A percentile compares a stretch with the other conserved stretches of the same genome.
phyloP scores from a whole-genome alignment of 2,888 invertebrate genomes.

The Epistrophella euchroma region DNA sequence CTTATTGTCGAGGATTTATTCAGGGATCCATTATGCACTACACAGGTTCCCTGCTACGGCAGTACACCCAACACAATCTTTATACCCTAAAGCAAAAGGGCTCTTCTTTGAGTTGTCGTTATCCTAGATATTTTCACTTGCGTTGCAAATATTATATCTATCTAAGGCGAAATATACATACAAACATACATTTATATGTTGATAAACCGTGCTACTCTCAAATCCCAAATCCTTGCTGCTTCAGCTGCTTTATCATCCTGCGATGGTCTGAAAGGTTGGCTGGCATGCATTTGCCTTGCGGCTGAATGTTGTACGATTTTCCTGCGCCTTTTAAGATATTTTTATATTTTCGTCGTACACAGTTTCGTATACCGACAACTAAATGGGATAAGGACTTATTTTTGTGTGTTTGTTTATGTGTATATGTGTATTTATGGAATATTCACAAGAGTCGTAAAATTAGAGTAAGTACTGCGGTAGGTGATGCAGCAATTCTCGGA shows the following conservation, averaged over 20 bases:
- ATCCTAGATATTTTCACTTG: constrained; percentile 63
- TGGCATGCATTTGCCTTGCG: constrained; percentile 58
- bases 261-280: constrained; percentile 18
- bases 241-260: constrained; percentile 22
- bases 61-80: constrained; percentile 21
- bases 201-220: constrained; percentile 39
- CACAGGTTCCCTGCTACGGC: not conserved
- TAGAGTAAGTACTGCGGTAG: constrained; percentile 76
- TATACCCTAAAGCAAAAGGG: constrained; percentile 37
- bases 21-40: constrained; percentile 56
- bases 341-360: constrained; percentile 42
- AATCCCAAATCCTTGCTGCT: constrained; percentile 53
- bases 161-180: not conserved
- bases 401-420: constrained; percentile 15
- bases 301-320: constrained; percentile 58
- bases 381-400: constrained; percentile 59
- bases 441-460: constrained; percentile 69
- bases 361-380: not conserved
- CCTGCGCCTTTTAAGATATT: constrained; percentile 47
- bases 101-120: constrained; percentile 63
- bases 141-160: constrained; percentile 38
- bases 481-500: constrained; percentile 71
- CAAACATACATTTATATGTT: no score
- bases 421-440: constrained; percentile 25
- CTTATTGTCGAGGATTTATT: constrained; percentile 61